Base-by-base conservation (phyloP, 2,888 invertebrate genomes). In the Sthenelais limicola region DNA sequence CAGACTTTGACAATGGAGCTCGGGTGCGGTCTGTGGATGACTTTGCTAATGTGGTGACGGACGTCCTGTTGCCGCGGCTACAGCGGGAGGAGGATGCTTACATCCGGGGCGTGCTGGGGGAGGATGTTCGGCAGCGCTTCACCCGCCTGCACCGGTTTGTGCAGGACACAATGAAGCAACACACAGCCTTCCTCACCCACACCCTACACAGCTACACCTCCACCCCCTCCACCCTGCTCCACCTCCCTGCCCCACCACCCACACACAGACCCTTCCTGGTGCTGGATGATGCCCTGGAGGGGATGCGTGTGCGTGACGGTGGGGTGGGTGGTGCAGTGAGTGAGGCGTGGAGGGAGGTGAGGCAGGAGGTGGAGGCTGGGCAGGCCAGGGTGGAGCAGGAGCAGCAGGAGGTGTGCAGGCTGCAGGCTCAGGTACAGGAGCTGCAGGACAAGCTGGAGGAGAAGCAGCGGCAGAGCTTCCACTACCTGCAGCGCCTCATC, bases 271-370 rank as follows among this genome's bases (percentile, higher is more conserved):
- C 62, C 5, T 4, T 38, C 28, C 62, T 62, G 1, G 38, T 62
- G 15, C 43, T 62, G 24, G 62, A 62, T 38, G 62, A 62, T 15
- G 62, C 62, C 2, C 18, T 62, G 9, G 62, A 62, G n/a, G n/a
- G 24, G 43, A 62, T 38, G 38, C 62, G n/a, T 38, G 21, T 62
- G 3, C 38, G 43, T 35, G n/a, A 28, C 35, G n/a, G 21, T 26
- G 1, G 5, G 12, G 9, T 5, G 43, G 21, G 3, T 15, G 3
- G 9, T 62, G 21, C 35, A n/a, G 24, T n/a, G n/a, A n/a, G n/a
- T 38, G 24, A 18, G 24, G 24, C 24, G 21, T 62, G 3, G 62
- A 62, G 62, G n/a, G 38, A 62, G n/a, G 21, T 26, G 1, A 21
- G 12, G 9, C 12, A 62, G 21, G 3, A 21, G 3, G 9, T 62